Evolutionary conservation across 1,140 invertebrate genomes (phyloP).

Genomic region (Mercenaria mercenaria): DNA sequence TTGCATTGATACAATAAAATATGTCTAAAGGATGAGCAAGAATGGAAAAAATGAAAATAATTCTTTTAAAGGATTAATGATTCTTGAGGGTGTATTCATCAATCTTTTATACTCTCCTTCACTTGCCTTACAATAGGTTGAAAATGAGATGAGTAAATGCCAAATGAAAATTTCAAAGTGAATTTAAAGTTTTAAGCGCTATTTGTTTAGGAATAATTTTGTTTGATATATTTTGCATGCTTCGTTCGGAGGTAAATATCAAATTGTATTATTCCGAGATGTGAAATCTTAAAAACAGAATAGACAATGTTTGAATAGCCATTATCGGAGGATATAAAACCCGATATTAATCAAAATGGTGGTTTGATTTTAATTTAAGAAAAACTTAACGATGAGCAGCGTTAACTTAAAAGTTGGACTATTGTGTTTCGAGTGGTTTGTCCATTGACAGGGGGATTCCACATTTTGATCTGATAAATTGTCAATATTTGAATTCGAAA

Average conservation of each 20-base stretch:
- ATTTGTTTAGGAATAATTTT: constrained; percentile 35
- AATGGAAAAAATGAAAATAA: neutral
- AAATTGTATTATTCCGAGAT: constrained; percentile 35
- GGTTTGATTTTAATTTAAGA: constrained; percentile 48
- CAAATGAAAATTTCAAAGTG: constrained; percentile 22
- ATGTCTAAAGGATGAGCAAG: neutral
- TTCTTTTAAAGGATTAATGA: neutral
- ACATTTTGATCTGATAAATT: constrained; percentile 13
- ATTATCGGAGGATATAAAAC: constrained; percentile 33
- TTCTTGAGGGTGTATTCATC: neutral
- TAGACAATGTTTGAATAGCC: neutral
- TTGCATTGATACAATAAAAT: too few species aligned
- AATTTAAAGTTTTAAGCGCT: constrained; percentile 26
- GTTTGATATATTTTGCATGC: constrained; percentile 55
- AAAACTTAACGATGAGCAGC: constrained; percentile 9
- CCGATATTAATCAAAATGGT: constrained; percentile 35
- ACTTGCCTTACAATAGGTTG: neutral
- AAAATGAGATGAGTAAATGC: constrained; percentile 28
- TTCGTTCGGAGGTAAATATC: constrained; percentile 22
- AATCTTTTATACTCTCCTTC: neutral
- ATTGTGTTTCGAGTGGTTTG: constrained; percentile 17
- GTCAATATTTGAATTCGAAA: constrained; percentile 28
- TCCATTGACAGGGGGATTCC: constrained; percentile 16
- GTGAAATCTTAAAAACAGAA: constrained; percentile 5
- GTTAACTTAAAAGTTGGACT: constrained; percentile 23